Conservation (phyloP, 2,888 invertebrate species). For the Eilema depressum region DNA sequence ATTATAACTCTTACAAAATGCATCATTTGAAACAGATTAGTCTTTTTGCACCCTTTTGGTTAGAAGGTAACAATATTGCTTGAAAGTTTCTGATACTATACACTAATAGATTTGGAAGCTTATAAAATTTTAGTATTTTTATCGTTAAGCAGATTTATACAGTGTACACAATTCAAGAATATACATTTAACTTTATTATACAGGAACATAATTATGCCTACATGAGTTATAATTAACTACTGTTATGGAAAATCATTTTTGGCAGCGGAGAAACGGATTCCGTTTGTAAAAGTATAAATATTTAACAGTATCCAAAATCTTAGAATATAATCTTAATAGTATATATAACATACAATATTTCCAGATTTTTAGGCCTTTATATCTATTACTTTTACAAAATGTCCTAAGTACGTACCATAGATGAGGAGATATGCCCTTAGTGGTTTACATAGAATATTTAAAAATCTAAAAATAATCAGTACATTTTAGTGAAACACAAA, state of each 20-base stretch:
- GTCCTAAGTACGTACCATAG: slow-evolving; percentile 68
- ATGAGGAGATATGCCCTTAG: slow-evolving; percentile 77
- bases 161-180: slow-evolving; percentile 34
- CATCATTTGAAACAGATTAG: slow-evolving; percentile 19
- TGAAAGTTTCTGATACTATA: slow-evolving; percentile 15
- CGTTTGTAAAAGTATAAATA: slow-evolving; percentile 46
- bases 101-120: slow-evolving; percentile 29
- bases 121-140: slow-evolving; percentile 21
- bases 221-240: slow-evolving; percentile 27
- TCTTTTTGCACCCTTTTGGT: slow-evolving; percentile 25
- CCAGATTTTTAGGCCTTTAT: slow-evolving; percentile 51
- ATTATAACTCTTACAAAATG: slow-evolving; percentile 33
- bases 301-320: slow-evolving; percentile 47
- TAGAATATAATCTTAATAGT: slow-evolving; percentile 41
- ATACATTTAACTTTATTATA: slow-evolving; percentile 35
- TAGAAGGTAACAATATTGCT: slow-evolving; percentile 24
- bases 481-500: slow-evolving; percentile 84
- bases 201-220: slow-evolving; percentile 49
- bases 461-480: slow-evolving; percentile 85
- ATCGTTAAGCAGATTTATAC: slow-evolving; percentile 31
- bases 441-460: slow-evolving; percentile 78
- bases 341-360: slow-evolving; percentile 40
- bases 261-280: slow-evolving; percentile 41
- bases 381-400: slow-evolving; percentile 43
- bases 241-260: slow-evolving; percentile 36